Conservation (phyloP, 2,888 invertebrate genomes). For the Blera fallax region DNA sequence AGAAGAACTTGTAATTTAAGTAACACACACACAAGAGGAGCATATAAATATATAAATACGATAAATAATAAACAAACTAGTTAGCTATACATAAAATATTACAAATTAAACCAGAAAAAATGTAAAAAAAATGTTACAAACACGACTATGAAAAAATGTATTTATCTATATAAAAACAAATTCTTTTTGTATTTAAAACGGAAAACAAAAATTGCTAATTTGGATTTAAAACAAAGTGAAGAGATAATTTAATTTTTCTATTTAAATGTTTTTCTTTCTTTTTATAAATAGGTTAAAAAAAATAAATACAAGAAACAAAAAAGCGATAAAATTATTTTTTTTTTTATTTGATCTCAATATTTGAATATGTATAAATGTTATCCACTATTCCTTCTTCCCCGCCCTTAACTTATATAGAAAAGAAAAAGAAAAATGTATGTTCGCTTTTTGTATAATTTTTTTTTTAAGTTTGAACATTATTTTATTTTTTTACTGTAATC, state of each 20-base stretch:
- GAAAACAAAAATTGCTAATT: conserved; percentile 44
- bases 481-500: conserved; percentile 58
- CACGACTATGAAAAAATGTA: conserved; percentile 60
- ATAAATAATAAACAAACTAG: conserved; percentile 59
- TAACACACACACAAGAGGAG: conserved; percentile 48
- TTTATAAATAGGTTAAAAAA: conserved; percentile 52
- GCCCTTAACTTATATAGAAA: conserved; percentile 68
- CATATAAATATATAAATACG: conserved; percentile 66
- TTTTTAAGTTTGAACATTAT: conserved; percentile 64
- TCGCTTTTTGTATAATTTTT: conserved; percentile 36
- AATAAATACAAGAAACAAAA: conserved; percentile 19
- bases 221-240: conserved; percentile 51
- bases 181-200: conserved; percentile 62
- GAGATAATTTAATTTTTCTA: conserved; percentile 64
- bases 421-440: conserved; percentile 40
- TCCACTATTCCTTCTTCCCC: conserved; percentile 62
- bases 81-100: conserved; percentile 59
- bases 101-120: conserved; percentile 35
- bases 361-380: conserved; percentile 72
- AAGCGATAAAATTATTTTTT: conserved; percentile 65
- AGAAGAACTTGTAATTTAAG: conserved; percentile 70
- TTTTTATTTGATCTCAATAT: conserved; percentile 73
- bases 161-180: conserved; percentile 51
- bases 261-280: conserved; percentile 61
- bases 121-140: conserved; percentile 7